A percentile compares a stretch with the other conserved stretches of the same genome.
These are phyloP conservation scores for Indri indri DNA, from an alignment of 2,113 vertebrate species.

Conservation along the genomic window DNA sequence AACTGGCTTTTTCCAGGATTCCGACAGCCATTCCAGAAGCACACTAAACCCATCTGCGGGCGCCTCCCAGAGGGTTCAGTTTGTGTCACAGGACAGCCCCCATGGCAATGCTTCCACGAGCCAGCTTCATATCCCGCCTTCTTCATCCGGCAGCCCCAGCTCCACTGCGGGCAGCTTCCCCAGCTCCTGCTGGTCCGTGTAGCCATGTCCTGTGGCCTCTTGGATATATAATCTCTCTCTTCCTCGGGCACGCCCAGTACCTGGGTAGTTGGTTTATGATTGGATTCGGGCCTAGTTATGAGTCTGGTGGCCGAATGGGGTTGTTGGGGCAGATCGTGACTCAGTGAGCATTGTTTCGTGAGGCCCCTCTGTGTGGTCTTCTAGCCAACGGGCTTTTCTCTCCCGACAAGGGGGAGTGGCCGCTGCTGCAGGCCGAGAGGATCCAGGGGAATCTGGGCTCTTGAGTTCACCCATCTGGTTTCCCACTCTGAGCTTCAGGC, in stretches of 20 bases:
- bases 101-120: rapidly evolving
- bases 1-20: not conserved
- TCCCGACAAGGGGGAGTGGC: not conserved
- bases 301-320: not conserved
- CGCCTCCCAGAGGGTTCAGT: not conserved
- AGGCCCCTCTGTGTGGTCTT: not conserved
- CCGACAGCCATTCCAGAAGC: not conserved
- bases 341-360: not conserved
- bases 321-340: not conserved
- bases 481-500: not conserved
- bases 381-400: not conserved
- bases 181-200: not conserved
- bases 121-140: not conserved
- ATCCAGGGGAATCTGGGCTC: not conserved
- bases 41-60: not conserved
- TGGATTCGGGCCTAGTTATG: not conserved
- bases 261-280: not conserved
- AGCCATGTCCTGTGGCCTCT: not conserved
- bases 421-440: not conserved
- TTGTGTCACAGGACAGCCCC: not conserved
- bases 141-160: rapidly evolving
- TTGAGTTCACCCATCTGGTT: not conserved
- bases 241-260: not conserved
- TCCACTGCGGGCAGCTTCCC: too few species aligned
- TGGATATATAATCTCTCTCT: not conserved